These are phyloP conservation scores for Zele albiditarsus DNA, from an alignment of 2,888 invertebrate species.

Conservation along the genomic window DNA sequence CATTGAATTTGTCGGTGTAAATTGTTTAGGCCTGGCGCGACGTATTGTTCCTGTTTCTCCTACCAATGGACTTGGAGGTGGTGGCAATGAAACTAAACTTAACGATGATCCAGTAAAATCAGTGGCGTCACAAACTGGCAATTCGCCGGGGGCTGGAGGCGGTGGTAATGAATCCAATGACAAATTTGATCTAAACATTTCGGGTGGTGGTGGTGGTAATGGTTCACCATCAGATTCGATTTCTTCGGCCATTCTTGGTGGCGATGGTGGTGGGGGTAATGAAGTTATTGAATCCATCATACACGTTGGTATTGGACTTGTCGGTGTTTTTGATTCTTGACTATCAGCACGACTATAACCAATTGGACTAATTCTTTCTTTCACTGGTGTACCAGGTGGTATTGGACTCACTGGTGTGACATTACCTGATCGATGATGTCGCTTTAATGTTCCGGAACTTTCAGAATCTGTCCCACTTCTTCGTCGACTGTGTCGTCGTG, in stretches of 20 bases:
- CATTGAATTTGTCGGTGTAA: constrained; percentile 72
- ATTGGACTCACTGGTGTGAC: constrained; percentile 73
- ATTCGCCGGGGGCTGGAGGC: constrained; percentile 80
- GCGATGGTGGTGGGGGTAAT: constrained; percentile 73
- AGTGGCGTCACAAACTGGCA: constrained; percentile 74
- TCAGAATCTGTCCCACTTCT: constrained; percentile 74
- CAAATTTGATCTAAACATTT: constrained; percentile 84
- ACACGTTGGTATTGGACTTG: constrained; percentile 67
- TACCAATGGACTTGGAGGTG: constrained; percentile 79
- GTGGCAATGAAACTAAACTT: constrained; percentile 82
- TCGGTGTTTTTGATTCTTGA: constrained; percentile 67
- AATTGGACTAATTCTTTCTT: constrained; percentile 74
- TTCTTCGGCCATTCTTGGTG: constrained; percentile 73
- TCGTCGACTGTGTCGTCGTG: constrained; percentile 77
- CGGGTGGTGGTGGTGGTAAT: constrained; percentile 83
- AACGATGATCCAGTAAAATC: constrained; percentile 83
- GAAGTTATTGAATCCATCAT: constrained; percentile 76
- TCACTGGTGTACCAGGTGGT: constrained; percentile 73
- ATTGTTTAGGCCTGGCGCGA: constrained; percentile 69
- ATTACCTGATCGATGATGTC: constrained; percentile 73
- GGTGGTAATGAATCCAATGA: constrained; percentile 88
- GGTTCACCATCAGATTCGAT: constrained; percentile 76
- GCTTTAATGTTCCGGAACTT: constrained; percentile 69
- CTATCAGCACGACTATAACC: constrained; percentile 64
- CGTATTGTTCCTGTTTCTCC: constrained; percentile 73